Evolutionary conservation across 2,797 vertebrate species (phyloP), one percentile per base, ranked within the genome.

Genomic region (Diplodus sargus): DNA sequence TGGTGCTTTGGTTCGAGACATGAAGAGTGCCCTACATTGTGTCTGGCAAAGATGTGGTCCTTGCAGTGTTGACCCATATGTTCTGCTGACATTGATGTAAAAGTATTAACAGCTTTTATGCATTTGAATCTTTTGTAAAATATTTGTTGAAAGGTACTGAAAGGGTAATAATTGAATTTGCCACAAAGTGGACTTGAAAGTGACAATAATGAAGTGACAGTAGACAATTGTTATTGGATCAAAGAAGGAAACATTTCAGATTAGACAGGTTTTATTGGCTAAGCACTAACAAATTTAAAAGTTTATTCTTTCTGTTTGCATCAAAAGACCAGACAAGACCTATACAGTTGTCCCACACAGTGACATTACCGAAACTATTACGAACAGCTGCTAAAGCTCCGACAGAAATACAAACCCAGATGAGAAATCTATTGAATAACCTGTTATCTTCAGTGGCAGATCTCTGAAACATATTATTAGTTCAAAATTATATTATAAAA

Each of bases 191-290:
- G 43, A 28, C 39, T 17, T 51, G 18, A 65, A 69, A 25, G 59
- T 39, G 48, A 56, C 43, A 70, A 53, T 22, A n/a, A 61, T 39
- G 16, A 64, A 61, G 67, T 43, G 20, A 62, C 45, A 28, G 49
- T 54, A 17, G 61, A 79, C 16, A 11, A 13, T 20, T 74, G 49
- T 52, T 70, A 43, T 53, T 45, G 20, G 5, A 52, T 28, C 20
- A 65, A 56, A 28, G 49, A 47, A 71, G 15, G 3, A 63, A 58
- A 45, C 18, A 16, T 71, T n/a, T 30, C 1, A 39, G 39, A 39
- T 39, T 39, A 10, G 39, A 39, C 39, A 23, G 18, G 10, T 47
- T 30, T n/a, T 48, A 43, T 20, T 13, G 18, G 47, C 51, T 56
- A 58, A 54, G 14, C 2, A 34, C 63, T 10, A 53, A 54, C 13